Evolutionary conservation across 1,140 invertebrate genomes (phyloP).

Genomic region (Pseudobourletiella spinata): DNA sequence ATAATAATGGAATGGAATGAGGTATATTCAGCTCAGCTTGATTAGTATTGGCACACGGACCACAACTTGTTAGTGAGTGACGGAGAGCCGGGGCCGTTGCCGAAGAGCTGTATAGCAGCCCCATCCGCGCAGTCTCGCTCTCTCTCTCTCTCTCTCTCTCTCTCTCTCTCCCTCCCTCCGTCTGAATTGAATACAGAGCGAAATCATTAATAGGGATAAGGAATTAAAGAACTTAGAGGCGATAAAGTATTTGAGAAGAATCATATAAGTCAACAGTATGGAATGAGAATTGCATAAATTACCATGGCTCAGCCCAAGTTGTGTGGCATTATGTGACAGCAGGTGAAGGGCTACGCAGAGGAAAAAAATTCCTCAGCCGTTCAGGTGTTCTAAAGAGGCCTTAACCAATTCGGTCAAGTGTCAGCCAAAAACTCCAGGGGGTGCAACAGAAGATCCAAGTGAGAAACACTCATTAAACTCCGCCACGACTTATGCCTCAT

Average conservation of each 20-base stretch:
- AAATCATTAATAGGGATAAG: slow-evolving; percentile 22
- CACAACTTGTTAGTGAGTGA: not conserved
- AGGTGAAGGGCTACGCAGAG: slow-evolving; percentile 26
- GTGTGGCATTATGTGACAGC: slow-evolving; percentile 35
- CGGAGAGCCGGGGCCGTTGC: no score
- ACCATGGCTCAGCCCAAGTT: slow-evolving; percentile 20
- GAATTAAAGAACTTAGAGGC: slow-evolving; percentile 27
- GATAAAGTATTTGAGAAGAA: slow-evolving; percentile 33
- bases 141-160: no score
- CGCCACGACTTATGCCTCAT: slow-evolving; percentile 20
- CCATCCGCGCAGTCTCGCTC: no score
- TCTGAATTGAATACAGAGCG: slow-evolving; percentile 17
- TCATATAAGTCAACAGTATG: slow-evolving; percentile 29
- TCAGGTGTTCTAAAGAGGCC: slow-evolving; percentile 33
- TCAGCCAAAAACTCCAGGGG: slow-evolving; percentile 34
- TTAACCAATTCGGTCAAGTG: slow-evolving; percentile 36
- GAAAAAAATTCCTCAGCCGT: slow-evolving; percentile 20
- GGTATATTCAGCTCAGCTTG: not conserved
- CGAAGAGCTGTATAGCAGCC: no score
- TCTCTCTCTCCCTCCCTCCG: no score
- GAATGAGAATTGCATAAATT: slow-evolving; percentile 36
- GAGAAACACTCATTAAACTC: slow-evolving; percentile 35
- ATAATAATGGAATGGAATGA: not conserved
- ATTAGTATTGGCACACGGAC: not conserved
- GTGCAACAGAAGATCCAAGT: slow-evolving; percentile 26